These are phyloP conservation scores for Porites divaricata DNA, from an alignment of 92 coral and sea anemone genomes.

Conservation along the genomic window DNA sequence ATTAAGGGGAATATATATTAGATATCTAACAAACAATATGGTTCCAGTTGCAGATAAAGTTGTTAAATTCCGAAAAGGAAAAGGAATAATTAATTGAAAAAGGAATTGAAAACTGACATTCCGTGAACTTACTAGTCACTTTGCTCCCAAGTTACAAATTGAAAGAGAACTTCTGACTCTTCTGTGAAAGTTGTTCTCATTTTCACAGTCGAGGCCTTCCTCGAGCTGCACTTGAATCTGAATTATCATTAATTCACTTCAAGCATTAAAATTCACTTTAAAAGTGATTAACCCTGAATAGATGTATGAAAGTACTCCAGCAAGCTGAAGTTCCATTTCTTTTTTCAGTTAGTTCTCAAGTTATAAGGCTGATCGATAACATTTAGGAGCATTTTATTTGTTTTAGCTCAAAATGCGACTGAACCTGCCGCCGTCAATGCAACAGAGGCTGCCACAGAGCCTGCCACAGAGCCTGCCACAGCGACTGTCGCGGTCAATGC, in stretches of 20 bases:
- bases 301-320: background rate
- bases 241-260: too few relatives aligned
- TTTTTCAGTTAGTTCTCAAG: background rate
- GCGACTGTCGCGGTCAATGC: background rate
- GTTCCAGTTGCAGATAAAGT: background rate
- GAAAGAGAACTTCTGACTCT: too few relatives aligned
- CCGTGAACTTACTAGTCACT: too few relatives aligned
- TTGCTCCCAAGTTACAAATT: too few relatives aligned
- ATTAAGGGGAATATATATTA: background rate
- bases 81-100: background rate
- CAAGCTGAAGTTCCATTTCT: background rate
- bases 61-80: too few relatives aligned
- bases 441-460: slow-evolving; percentile 14
- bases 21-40: slow-evolving; percentile 3
- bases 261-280: too few relatives aligned
- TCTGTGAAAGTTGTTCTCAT: too few relatives aligned
- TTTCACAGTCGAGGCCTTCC: too few relatives aligned
- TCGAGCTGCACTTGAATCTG: too few relatives aligned
- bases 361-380: background rate
- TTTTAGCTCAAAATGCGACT: background rate
- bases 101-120: background rate
- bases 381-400: background rate
- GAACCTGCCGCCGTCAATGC: background rate
- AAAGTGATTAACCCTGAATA: too few relatives aligned
- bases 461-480: background rate